Base-by-base conservation (phyloP, 2,888 invertebrate species). In the Hydrotaea cyrtoneurina region DNA sequence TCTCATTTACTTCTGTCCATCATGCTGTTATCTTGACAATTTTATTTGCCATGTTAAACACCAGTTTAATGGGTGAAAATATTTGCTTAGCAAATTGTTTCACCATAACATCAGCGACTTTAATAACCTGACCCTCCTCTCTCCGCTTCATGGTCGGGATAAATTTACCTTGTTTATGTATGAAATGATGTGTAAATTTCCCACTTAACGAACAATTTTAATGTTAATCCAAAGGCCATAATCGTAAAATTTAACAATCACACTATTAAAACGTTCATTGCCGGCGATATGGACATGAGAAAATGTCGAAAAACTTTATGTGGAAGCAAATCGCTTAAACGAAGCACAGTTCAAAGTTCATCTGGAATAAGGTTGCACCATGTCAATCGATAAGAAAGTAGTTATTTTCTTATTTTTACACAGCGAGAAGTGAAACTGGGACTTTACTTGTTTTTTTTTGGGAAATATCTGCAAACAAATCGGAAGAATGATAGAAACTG, bases 351-450 rank as follows among this genome's bases (percentile, higher is more conserved):
- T 69, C 13, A 69, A 69, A 62, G 62, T 62, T 62, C 31, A 62
- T 13, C 43, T 46, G 21, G 10, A 43, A 69, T 69, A 13, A 19
- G 69, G 69, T 46, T 46, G 46, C 43, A 31, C 3, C 31, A 39
- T 43, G 43, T 43, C 21, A 69, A 69, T 69, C 69, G 69, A 69
- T 69, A 69, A 69, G 46, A 13, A 43, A 43, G 46, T 15, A 69
- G 11, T 21, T 46, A 31, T 31, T 23, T 17, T 23, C 69, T 7
- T 15, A 1, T 59, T 23, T 2, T 11, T 13, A 50, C n/a, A n/a
- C n/a, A n/a, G n/a, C n/a, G n/a, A n/a, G n/a, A n/a, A n/a, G n/a
- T n/a, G 55, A 21, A 4, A 55, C 55, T 55, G 17, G 55, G 7
- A 1, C 53, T 53, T 17, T 39, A 1, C 8, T 11, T 11, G 39